Conservation (phyloP, 1,140 invertebrate genomes). For the Sitodiplosis mosellana region DNA sequence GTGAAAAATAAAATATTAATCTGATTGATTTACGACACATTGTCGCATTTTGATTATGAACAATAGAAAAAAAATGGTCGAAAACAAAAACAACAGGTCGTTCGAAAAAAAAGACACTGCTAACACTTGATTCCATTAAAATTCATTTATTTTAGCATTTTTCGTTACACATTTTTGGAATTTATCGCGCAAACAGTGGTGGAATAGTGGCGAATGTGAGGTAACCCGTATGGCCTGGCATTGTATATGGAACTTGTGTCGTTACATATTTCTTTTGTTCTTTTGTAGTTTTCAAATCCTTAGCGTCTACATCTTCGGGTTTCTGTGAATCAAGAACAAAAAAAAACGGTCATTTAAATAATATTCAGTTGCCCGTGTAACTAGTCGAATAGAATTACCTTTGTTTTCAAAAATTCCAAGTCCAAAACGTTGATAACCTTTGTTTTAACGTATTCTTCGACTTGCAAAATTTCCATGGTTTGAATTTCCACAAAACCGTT, state of each 20-base stretch:
- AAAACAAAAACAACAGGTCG: too few relatives aligned
- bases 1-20: too few relatives aligned
- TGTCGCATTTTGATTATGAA: too few relatives aligned
- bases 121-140: too few relatives aligned
- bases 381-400: constrained; percentile 22
- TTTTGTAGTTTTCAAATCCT: constrained; percentile 27
- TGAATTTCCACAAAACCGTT: constrained; percentile 65
- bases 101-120: too few relatives aligned
- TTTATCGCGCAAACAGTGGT: constrained; percentile 20
- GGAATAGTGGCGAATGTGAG: constrained; percentile 78
- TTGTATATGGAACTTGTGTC: constrained; percentile 41
- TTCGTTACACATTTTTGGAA: too few relatives aligned
- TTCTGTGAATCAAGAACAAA: constrained; percentile 15
- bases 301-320: constrained; percentile 21
- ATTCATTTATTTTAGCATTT: too few relatives aligned
- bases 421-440: constrained; percentile 47
- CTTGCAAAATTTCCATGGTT: constrained; percentile 76
- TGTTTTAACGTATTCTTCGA: constrained; percentile 58
- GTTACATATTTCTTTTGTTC: constrained; percentile 40
- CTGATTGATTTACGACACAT: too few relatives aligned
- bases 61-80: too few relatives aligned
- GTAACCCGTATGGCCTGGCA: constrained; percentile 86
- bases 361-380: not conserved
- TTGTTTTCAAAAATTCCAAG: constrained; percentile 40
- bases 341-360: constrained; percentile 3